Conservation (phyloP, 1,140 invertebrate genomes). For the Thereuonema tuberculata region DNA sequence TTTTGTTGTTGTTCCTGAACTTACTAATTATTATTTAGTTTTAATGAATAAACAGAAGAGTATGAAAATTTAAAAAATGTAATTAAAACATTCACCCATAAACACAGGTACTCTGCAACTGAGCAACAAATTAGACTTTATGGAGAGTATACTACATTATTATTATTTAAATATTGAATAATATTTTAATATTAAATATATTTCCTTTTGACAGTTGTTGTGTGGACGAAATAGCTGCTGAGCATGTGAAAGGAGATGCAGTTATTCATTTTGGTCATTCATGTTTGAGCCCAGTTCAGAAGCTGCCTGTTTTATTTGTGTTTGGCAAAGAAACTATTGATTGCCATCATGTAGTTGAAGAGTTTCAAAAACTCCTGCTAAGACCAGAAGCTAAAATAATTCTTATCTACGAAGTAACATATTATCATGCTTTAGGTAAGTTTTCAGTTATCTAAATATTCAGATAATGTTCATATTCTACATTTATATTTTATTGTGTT, state of each 20-base stretch:
- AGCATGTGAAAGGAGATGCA: conserved; percentile 61
- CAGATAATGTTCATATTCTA: too few relatives aligned
- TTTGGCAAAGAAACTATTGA: conserved; percentile 31
- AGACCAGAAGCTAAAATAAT: conserved; percentile 23
- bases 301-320: conserved; percentile 54
- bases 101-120: too few relatives aligned
- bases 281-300: conserved; percentile 51
- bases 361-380: conserved; percentile 8
- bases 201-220: conserved; percentile 55
- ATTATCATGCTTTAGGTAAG: conserved; percentile 8
- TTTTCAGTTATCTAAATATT: too few relatives aligned
- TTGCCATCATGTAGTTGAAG: conserved; percentile 11
- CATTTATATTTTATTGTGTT: too few relatives aligned
- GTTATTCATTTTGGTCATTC: conserved; percentile 82
- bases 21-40: too few relatives aligned
- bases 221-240: conserved; percentile 77
- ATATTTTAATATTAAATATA: neutral
- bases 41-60: too few relatives aligned
- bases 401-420: conserved; percentile 33
- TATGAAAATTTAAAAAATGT: too few relatives aligned
- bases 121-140: too few relatives aligned
- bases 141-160: neutral
- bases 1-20: too few relatives aligned
- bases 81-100: too few relatives aligned
- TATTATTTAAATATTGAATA: neutral